Percentiles rank a stretch among this genome's conserved stretches.
Conservation (phyloP, 2,888 invertebrate genomes). For the Tipula confusa region DNA sequence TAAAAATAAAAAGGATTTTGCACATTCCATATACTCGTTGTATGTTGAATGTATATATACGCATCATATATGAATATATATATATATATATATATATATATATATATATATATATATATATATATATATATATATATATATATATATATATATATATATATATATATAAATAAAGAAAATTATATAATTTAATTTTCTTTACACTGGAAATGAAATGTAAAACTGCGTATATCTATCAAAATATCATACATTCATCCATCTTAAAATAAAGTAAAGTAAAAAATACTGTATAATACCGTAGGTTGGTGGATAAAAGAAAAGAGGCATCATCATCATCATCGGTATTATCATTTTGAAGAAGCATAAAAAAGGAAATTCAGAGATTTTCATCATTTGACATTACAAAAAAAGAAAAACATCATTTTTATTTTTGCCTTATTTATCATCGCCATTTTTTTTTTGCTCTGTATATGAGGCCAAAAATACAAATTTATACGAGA, state of each 20-base stretch:
- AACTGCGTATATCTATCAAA: conserved; percentile 9
- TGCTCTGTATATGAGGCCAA: background rate
- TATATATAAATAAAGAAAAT: background rate
- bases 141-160: background rate
- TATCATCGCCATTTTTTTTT: background rate
- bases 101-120: background rate
- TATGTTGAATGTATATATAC: no score
- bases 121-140: background rate
- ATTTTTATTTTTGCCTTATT: background rate
- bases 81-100: background rate
- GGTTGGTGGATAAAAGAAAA: conserved; percentile 1
- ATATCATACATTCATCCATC: conserved; percentile 3
- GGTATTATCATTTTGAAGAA: conserved; percentile 14
- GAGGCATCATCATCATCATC: conserved; percentile 20
- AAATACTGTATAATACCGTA: background rate
- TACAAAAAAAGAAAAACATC: background rate
- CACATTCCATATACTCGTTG: background rate
- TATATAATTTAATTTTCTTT: background rate
- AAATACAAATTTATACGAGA: no score
- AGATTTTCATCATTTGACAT: background rate
- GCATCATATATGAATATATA: background rate
- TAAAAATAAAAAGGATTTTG: background rate
- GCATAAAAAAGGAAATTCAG: background rate
- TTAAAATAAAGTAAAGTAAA: conserved; percentile 3
- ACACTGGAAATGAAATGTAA: background rate